These are phyloP conservation scores for Tenebrio molitor DNA, from an alignment of 1,140 invertebrate genomes.

Conservation along the genomic window DNA sequence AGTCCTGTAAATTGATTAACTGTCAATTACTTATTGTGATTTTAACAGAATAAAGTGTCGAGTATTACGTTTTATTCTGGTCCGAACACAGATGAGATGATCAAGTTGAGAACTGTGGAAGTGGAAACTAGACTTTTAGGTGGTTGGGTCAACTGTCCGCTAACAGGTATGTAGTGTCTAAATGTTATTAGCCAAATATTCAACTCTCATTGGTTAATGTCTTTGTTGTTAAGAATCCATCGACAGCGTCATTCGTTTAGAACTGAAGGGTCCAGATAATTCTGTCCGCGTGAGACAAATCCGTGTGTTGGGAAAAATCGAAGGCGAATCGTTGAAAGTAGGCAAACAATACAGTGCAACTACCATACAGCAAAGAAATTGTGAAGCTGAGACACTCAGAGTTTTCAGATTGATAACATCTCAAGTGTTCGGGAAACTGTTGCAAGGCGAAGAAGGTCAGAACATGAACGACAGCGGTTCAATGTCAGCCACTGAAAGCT, in stretches of 20 bases:
- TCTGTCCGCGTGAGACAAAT: conserved; percentile 91
- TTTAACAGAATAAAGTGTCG: conserved; percentile 86
- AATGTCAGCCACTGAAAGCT: conserved; percentile 66
- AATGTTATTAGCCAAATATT: too few species aligned
- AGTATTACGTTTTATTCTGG: conserved; percentile 87
- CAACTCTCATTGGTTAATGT: too few species aligned
- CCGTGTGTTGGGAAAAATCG: conserved; percentile 72
- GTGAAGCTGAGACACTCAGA: conserved; percentile 92
- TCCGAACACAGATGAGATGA: conserved; percentile 82
- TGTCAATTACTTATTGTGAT: not conserved
- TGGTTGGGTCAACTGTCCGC: conserved; percentile 89
- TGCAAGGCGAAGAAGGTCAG: conserved; percentile 71
- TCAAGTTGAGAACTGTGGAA: conserved; percentile 84
- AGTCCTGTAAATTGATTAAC: conserved; percentile 61
- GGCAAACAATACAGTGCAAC: conserved; percentile 69
- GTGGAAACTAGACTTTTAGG: conserved; percentile 82
- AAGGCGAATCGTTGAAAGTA: conserved; percentile 70
- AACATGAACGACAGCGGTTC: conserved; percentile 65
- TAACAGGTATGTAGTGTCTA: conserved; percentile 74
- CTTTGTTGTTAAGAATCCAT: conserved; percentile 65
- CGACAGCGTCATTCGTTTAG: conserved; percentile 78
- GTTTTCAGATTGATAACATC: conserved; percentile 95
- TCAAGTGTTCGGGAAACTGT: conserved; percentile 93
- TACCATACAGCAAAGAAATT: conserved; percentile 84
- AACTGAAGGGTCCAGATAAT: conserved; percentile 93